Conservation (phyloP, 1,140 invertebrate genomes). For the Bombyx mandarina region DNA sequence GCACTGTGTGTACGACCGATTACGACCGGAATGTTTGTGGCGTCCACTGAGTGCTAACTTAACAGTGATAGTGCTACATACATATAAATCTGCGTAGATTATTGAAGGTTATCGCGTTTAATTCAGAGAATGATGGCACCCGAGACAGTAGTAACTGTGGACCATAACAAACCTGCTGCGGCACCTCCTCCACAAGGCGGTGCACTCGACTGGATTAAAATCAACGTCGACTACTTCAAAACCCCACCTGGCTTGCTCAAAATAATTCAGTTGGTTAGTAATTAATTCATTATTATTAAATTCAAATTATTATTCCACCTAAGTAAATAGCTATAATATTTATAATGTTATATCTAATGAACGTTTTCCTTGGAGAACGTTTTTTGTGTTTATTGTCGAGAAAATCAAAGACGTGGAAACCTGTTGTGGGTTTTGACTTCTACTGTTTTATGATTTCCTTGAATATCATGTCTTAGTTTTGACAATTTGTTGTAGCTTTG, state of each 20-base stretch:
- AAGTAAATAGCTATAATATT: no score
- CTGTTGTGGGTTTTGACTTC: background rate
- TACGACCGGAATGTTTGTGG: conserved; percentile 41
- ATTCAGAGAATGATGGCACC: conserved; percentile 73
- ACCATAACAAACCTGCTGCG: conserved; percentile 69
- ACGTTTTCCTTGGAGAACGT: no score
- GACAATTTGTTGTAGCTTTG: no score
- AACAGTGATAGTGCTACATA: conserved; percentile 44
- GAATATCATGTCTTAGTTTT: no score
- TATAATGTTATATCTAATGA: no score
- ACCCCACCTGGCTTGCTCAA: conserved; percentile 74
- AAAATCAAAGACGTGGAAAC: conserved; percentile 1
- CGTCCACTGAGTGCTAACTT: conserved; percentile 46
- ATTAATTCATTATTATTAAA: no score
- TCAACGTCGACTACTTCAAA: conserved; percentile 75
- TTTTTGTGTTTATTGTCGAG: no score
- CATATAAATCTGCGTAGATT: conserved; percentile 17
- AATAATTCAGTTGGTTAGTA: conserved; percentile 71
- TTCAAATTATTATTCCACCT: no score
- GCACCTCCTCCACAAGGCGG: conserved; percentile 69
- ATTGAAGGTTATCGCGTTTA: conserved; percentile 12
- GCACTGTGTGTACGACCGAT: conserved; percentile 21
- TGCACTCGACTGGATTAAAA: conserved; percentile 71
- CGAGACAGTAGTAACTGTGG: conserved; percentile 77
- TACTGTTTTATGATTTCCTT: no score